Percentiles rank a stretch among this genome's conserved stretches.
Conservation (phyloP, 1,140 invertebrate species). For the Drosophila quadrilineata region DNA sequence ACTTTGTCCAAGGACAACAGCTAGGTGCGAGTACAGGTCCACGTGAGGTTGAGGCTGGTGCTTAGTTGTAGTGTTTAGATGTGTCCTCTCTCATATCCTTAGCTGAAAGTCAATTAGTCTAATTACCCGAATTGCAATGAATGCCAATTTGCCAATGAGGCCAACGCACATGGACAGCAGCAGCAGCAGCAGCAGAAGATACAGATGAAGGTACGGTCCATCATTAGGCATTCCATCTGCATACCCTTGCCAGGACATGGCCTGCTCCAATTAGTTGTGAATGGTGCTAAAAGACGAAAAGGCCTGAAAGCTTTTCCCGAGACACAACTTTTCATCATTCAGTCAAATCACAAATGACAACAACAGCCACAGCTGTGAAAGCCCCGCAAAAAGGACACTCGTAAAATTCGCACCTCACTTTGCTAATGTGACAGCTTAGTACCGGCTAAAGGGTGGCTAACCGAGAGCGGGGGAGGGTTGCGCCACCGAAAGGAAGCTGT, state of each 20-base stretch:
- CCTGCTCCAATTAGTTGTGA: slow-evolving; percentile 20
- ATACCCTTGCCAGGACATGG: slow-evolving; percentile 1
- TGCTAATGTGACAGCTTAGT: slow-evolving; percentile 73
- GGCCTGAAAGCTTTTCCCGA: slow-evolving; percentile 32
- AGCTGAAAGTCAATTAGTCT: slow-evolving; percentile 76
- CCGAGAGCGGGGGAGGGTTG: not conserved
- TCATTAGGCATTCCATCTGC: slow-evolving; percentile 3
- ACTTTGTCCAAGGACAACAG: not conserved
- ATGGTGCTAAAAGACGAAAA: slow-evolving; percentile 20
- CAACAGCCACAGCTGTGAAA: slow-evolving; percentile 18
- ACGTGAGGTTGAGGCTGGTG: not conserved
- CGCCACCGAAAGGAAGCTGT: slow-evolving; percentile 30
- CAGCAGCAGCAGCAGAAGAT: not conserved
- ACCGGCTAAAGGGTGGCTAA: slow-evolving; percentile 1
- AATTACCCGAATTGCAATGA: slow-evolving; percentile 73
- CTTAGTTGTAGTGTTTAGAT: not conserved
- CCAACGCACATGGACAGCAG: slow-evolving; percentile 45
- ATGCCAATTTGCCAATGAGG: slow-evolving; percentile 73
- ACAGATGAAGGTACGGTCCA: not conserved
- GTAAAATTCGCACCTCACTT: slow-evolving; percentile 75
- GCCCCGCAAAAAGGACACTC: slow-evolving; percentile 61
- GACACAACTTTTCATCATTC: slow-evolving; percentile 48
- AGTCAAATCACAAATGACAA: slow-evolving; percentile 52
- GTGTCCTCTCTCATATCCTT: slow-evolving; percentile 41
- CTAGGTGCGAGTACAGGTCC: not conserved